Base-by-base conservation (phyloP, 2,888 invertebrate genomes). In the Syrphus vitripennis region DNA sequence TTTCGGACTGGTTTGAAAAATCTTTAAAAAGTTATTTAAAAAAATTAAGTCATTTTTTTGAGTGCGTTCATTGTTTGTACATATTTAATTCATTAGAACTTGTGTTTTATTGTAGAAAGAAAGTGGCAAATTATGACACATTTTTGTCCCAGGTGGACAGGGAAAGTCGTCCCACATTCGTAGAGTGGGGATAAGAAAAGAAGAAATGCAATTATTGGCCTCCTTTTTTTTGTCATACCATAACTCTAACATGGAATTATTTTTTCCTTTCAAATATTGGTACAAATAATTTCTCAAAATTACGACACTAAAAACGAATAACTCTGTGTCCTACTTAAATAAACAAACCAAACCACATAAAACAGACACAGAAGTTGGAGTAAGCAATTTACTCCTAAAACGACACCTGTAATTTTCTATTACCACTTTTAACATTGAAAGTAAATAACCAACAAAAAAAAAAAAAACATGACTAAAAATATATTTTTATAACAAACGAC, bases 371-470 rank as follows among this genome's bases (percentile, higher is more conserved):
- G 55, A 48, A 42, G 71, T 31, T 71, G 65, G 82, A 83, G 59
- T 67, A 55, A 78, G 50, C 29, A 75, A 16, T 75, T 67, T 50
- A 4, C 10, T 10, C 1, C 7, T 3, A 7, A 16, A 57, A 65
- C 37, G 57, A 74, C 67, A 80, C 50, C 37, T 70, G 16, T 53
- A 63, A 71, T 82, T 82, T 76, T 71, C 82, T 82, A 82, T 76
- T 76, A 70, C 55, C 61, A 63, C 55, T 48, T 42, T 59, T 31
- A 48, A 9, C 31, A 42, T 16, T 21, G 24, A 24, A 24, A 14
- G 19, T 14, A 67, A 75, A 24, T 31, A 26, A 7, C n/a, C 3
- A 24, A 24, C 2, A 29, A 19, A 40, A 63, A 26, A n/a, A 45
- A 29, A 12, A 10, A 16, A 45, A 10, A 63, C 40, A 16, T 26